phyloP scores from a whole-genome alignment of 2,797 vertebrate genomes.

The Heteromormyrus szaboi region DNA sequence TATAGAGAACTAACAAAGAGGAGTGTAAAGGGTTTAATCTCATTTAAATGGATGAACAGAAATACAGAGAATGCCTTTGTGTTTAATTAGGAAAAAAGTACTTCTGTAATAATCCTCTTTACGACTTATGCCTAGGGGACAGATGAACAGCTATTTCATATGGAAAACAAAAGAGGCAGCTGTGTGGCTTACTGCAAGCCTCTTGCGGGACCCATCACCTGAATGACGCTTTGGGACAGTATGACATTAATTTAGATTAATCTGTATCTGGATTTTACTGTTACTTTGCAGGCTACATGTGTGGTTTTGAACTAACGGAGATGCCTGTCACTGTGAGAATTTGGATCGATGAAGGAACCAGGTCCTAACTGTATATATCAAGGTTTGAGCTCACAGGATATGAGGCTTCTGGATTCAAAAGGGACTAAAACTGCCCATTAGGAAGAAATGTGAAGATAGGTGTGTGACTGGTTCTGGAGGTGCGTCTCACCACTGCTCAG shows the following conservation, averaged over 20 bases:
- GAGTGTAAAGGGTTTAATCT: not conserved
- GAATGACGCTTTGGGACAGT: conserved; percentile 6
- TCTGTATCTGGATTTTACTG: not conserved
- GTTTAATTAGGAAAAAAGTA: conserved; percentile 4
- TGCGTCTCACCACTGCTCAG: not conserved
- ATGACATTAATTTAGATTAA: conserved; percentile 1
- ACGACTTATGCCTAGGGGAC: not conserved
- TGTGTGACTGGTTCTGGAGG: not conserved
- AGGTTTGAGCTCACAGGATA: not conserved
- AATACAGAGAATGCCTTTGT: not conserved
- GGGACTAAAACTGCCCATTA: not conserved
- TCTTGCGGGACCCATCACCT: not conserved
- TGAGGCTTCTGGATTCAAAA: not conserved
- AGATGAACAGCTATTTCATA: not conserved
- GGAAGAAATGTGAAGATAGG: not conserved
- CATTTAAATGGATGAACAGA: not conserved
- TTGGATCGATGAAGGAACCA: not conserved
- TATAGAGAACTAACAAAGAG: not conserved
- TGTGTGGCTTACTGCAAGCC: not conserved
- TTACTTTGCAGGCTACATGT: not conserved
- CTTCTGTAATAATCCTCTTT: not conserved
- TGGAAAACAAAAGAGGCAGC: not conserved
- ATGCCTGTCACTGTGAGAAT: not conserved
- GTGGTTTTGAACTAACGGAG: not conserved
- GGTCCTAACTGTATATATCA: not conserved